A percentile compares a stretch with the other conserved stretches of the same genome.
phyloP scores from a whole-genome alignment of 2,113 vertebrate genomes.

The Indicator maculatus region DNA sequence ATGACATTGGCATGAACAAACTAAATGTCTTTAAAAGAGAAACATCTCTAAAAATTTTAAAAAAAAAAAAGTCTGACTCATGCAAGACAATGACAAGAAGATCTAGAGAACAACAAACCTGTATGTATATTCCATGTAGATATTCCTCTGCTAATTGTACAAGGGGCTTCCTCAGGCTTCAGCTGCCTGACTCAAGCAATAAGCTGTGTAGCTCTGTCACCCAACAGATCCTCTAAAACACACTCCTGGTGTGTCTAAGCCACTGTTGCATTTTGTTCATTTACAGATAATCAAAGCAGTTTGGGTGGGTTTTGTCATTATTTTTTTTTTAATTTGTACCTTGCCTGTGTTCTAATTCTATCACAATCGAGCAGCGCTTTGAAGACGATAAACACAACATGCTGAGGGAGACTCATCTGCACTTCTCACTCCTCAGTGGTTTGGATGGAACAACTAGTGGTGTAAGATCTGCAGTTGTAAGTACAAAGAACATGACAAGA shows the following conservation, averaged over 20 bases:
- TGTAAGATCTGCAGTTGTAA: not conserved
- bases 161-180: not conserved
- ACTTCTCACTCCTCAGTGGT: not conserved
- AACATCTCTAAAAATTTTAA: not conserved
- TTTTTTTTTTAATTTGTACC: not conserved
- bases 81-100: not conserved
- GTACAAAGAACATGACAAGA: rapidly evolving
- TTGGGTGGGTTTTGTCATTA: not conserved
- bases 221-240: not conserved
- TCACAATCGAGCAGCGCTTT: not conserved
- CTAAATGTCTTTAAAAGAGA: not conserved
- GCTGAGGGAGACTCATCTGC: not conserved
- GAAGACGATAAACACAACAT: not conserved
- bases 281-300: slow-evolving; percentile 33
- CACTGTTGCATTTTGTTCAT: not conserved
- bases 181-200: not conserved
- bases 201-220: not conserved
- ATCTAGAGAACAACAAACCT: not conserved
- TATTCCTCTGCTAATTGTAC: not conserved
- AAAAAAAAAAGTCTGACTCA: not conserved
- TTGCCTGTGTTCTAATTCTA: not conserved
- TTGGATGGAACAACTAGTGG: not conserved
- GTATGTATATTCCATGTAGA: not conserved
- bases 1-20: not conserved
- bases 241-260: not conserved